Conservation (phyloP, 1,140 invertebrate species). For the Rhizoglyphus robini region DNA sequence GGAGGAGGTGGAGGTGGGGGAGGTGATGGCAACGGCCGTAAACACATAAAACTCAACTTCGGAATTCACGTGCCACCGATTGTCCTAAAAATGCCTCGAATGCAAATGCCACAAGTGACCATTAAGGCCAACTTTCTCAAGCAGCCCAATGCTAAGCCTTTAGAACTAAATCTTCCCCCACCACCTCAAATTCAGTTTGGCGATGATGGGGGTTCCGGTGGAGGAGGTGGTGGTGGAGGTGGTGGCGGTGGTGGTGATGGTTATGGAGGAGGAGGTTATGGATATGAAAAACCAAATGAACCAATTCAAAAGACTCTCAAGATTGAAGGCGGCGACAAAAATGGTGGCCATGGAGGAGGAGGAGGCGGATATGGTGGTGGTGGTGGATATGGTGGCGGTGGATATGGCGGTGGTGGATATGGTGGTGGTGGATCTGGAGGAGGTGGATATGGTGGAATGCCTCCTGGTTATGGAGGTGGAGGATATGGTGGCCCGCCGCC, state of each 20-base stretch:
- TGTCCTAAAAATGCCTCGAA: constrained; percentile 13
- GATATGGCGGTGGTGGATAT: background rate
- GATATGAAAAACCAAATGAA: too few relatives aligned
- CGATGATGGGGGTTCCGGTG: background rate
- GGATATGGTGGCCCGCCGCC: background rate
- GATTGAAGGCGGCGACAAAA: background rate
- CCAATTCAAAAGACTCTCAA: background rate
- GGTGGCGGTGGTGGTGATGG: background rate
- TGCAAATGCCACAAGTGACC: constrained; percentile 13
- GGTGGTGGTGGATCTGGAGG: background rate
- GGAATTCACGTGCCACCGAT: constrained; percentile 13
- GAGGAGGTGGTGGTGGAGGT: constrained; percentile 1
- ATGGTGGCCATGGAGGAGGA: background rate
- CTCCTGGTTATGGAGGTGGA: constrained; percentile 3
- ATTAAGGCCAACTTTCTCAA: constrained; percentile 18
- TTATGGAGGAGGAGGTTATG: background rate
- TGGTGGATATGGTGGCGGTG: background rate
- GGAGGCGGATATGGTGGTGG: background rate
- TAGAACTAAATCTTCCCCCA: constrained; percentile 15
- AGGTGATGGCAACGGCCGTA: too few relatives aligned
- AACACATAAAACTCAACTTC: background rate
- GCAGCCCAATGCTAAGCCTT: constrained; percentile 16
- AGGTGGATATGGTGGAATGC: background rate
- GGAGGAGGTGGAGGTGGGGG: background rate
- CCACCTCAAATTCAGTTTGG: constrained; percentile 15